Conservation (phyloP, 2,888 invertebrate genomes). For the Erpobdella octoculata region DNA sequence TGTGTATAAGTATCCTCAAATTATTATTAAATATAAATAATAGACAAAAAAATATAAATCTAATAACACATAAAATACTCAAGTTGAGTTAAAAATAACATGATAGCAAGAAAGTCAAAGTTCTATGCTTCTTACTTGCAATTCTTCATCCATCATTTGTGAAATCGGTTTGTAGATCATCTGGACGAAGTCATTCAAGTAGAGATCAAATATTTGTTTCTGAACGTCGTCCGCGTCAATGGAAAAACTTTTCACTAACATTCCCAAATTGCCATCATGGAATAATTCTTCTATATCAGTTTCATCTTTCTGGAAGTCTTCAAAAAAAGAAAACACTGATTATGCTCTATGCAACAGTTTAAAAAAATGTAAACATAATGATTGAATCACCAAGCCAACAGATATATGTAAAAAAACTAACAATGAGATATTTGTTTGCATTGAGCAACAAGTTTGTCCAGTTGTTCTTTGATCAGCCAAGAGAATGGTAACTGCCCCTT, state of each 20-base stretch:
- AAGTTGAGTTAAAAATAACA: too few species aligned
- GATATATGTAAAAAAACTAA: too few species aligned
- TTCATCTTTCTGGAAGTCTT: background rate
- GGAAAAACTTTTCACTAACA: background rate
- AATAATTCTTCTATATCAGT: background rate
- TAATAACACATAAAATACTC: too few species aligned
- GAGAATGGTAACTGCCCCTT: conserved; percentile 42
- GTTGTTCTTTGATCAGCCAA: conserved; percentile 38
- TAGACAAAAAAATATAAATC: too few species aligned
- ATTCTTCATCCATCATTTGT: background rate
- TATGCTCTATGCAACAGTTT: too few species aligned
- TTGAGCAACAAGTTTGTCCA: conserved; percentile 30
- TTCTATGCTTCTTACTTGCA: too few species aligned
- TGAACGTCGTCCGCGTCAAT: conserved; percentile 3
- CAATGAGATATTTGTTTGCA: background rate
- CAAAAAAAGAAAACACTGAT: too few species aligned
- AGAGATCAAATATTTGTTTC: conserved; percentile 22
- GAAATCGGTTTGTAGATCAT: conserved; percentile 31
- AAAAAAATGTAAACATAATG: too few species aligned
- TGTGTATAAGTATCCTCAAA: too few species aligned
- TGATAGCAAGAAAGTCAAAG: too few species aligned
- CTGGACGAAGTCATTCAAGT: conserved; percentile 34
- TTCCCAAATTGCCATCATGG: background rate
- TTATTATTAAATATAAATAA: too few species aligned
- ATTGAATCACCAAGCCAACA: too few species aligned